phyloP scores from a whole-genome alignment of 2,888 invertebrate species.

The Stenchaetothrips biformis region DNA sequence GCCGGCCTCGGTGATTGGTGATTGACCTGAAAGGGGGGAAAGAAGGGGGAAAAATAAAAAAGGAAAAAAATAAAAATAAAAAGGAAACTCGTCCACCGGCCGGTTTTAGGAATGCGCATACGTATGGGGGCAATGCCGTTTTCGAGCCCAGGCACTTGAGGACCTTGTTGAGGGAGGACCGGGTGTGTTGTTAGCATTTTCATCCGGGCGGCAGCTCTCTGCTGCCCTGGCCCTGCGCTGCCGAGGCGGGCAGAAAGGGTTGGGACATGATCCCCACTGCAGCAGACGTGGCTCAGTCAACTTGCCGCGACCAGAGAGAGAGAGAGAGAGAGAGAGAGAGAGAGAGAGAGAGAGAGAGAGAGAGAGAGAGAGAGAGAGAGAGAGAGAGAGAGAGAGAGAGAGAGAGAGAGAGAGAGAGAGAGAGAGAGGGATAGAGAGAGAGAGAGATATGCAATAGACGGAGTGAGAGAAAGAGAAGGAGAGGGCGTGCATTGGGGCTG shows the following conservation, averaged over 20 bases:
- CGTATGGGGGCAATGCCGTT: background rate
- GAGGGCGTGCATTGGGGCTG: too few relatives aligned
- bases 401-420: too few relatives aligned
- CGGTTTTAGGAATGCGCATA: background rate
- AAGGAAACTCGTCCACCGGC: background rate
- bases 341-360: background rate
- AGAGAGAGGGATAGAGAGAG: too few relatives aligned
- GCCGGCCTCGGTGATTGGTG: background rate
- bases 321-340: too few relatives aligned
- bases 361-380: too few relatives aligned
- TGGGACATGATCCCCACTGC: conserved; percentile 1
- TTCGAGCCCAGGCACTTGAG: too few relatives aligned
- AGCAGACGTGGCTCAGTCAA: conserved; percentile 2
- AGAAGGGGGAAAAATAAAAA: too few relatives aligned
- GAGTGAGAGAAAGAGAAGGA: too few relatives aligned
- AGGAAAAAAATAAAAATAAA: too few relatives aligned
- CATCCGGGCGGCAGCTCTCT: background rate
- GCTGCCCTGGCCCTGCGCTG: background rate
- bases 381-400: background rate
- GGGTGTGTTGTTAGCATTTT: background rate
- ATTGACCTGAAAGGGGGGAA: background rate
- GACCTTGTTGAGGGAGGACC: background rate
- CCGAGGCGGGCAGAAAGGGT: background rate
- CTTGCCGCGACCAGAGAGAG: background rate
- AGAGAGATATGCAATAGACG: too few relatives aligned